These are phyloP conservation scores for Hypomesus transpacificus DNA, from an alignment of 2,113 vertebrate genomes.

Conservation along the genomic window DNA sequence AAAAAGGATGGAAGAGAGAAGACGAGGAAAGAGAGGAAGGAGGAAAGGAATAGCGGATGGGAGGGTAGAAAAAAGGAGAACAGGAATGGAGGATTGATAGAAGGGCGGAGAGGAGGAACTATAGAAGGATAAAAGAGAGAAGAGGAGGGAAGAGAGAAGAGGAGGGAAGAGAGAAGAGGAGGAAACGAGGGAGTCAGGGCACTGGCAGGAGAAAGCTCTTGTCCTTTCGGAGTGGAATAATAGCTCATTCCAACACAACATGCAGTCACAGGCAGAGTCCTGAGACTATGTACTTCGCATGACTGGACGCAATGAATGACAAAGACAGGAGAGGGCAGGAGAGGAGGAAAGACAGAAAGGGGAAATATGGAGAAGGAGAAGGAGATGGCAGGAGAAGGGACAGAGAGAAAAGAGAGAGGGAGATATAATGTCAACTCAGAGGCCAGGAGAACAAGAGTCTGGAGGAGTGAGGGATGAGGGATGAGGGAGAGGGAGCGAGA, in stretches of 20 bases:
- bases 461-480: neutral
- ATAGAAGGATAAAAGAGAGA: neutral
- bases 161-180: constrained; percentile 8
- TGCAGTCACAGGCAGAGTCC: constrained; percentile 75
- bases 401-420: constrained; percentile 18
- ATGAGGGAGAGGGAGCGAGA: neutral
- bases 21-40: neutral
- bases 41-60: too few species aligned
- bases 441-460: neutral
- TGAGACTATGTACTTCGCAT: constrained; percentile 66
- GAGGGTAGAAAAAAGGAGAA: neutral
- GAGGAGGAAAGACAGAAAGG: constrained; percentile 13
- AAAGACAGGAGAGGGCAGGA: constrained; percentile 39
- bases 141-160: constrained; percentile 2
- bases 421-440: neutral
- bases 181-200: constrained; percentile 1
- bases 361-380: constrained; percentile 1
- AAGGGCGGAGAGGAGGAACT: too few species aligned
- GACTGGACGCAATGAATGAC: constrained; percentile 64
- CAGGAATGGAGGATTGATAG: neutral
- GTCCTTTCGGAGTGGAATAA: constrained; percentile 73
- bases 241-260: constrained; percentile 73
- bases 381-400: neutral
- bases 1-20: neutral
- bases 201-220: constrained; percentile 60